Percentiles rank a stretch among this genome's conserved stretches.
These are phyloP conservation scores for Genyomyrus donnyi DNA, from an alignment of 2,113 vertebrate genomes.

Conservation along the genomic window DNA sequence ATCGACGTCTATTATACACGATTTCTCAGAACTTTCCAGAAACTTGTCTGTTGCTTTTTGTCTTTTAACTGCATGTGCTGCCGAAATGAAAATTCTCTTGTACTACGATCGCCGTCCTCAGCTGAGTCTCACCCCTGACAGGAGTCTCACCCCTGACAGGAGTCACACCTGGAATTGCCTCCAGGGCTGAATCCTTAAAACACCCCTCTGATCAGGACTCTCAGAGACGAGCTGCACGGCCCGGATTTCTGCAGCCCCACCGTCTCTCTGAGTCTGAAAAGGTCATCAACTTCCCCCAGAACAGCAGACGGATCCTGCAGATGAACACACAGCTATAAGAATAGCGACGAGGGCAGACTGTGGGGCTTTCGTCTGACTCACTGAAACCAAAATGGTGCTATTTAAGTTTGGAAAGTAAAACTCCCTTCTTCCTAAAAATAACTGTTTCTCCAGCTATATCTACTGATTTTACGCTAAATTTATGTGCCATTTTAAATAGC, in stretches of 20 bases:
- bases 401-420: constrained; percentile 15
- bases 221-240: not conserved
- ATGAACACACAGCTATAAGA: constrained; percentile 2
- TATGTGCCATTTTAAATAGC: not conserved
- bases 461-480: not conserved
- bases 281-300: constrained; percentile 7
- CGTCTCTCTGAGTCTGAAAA: constrained; percentile 1
- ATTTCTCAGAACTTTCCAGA: not conserved
- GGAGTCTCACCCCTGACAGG: not conserved
- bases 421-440: not conserved
- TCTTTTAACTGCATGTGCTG: not conserved
- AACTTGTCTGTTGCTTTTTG: not conserved
- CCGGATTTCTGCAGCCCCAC: not conserved
- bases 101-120: not conserved
- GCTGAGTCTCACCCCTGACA: not conserved
- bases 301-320: not conserved
- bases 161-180: not conserved
- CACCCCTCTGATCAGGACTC: not conserved
- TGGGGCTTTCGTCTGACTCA: constrained; percentile 7
- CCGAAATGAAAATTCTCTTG: not conserved
- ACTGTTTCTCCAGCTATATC: not conserved
- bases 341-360: not conserved
- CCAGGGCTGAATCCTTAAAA: not conserved
- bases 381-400: not conserved
- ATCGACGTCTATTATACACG: not conserved